Evolutionary conservation across 2,888 invertebrate genomes (phyloP), one percentile per base, ranked within the genome.

Genomic region (Zootermopsis nevadensis): DNA sequence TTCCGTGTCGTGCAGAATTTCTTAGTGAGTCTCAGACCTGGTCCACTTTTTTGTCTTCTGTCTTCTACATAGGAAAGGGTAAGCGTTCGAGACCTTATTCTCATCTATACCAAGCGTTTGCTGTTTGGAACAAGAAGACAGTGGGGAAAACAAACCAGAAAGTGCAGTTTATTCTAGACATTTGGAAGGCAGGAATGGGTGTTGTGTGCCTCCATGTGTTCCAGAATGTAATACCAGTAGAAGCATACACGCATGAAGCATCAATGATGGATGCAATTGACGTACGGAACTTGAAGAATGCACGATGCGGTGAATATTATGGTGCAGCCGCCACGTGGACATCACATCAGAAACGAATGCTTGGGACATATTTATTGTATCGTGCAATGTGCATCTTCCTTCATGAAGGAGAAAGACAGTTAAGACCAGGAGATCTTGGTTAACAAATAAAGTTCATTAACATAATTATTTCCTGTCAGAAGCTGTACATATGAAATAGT

Each of bases 51-150:
- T 89, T 99, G 3, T 91, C 93, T 77, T 93, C 98, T 0, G 95
- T 99, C 85, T 99, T 99, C 89, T 99, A 99, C 88, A 94, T 99
- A 42, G 99, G 99, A 0, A 98, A 98, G 91, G 98, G 98, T 83
- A 97, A 96, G 88, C 93, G 95, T 38, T 93, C 95, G 0, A 91
- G 99, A 8, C 98, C 99, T 0, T 97, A 97, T 88, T 93, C 94
- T 0, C 99, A 99, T 90, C 91, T 99, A 12, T 96, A 97, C 88
- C 97, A 98, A 88, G 98, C 99, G 0, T 93, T 95, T 83, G 91
- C 92, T 0, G 87, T 91, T 0, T 94, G 94, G 93, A 91, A 91
- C 84, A 90, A 91, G 12, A 77, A 83, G 2, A 42, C 60, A 24
- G 27, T 27, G 27, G 22, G 22, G 22, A 69, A n/a, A 30, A n/a